Evolutionary conservation across 1,140 invertebrate genomes (phyloP), one percentile per base, ranked within the genome.

Genomic region (Drosophila gunungcola): DNA sequence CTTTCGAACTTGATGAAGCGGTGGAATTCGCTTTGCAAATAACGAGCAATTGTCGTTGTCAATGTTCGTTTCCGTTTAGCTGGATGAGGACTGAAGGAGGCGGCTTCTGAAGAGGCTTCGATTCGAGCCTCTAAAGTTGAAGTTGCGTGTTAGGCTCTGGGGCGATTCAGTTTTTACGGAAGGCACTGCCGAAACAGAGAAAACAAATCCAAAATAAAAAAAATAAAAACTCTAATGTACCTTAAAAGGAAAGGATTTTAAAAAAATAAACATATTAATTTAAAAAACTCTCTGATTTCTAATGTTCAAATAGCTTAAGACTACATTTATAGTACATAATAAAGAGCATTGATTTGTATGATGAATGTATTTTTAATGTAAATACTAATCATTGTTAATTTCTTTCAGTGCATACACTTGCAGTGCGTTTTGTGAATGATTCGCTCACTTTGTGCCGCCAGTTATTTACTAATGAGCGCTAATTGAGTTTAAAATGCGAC

Each of bases 31-130:
- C 80, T 78, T 89, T 84, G 85, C 84, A 89, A 89, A 89, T 89
- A 90, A 89, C 84, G 89, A 84, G 80, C 84, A 89, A 89, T 89
- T 89, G 84, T 89, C 85, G 85, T 89, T 89, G 84, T 89, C 84
- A 89, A 89, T 89, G 84, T 89, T 84, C 84, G 88, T 89, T 89
- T 89, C 84, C 84, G 84, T 84, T 89, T 80, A 78, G 64, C 58
- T 32, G 16, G 45, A 41, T 11, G 39, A 38, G 53, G 36, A 42
- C 29, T 7, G 67, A 48, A 48, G 34, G 9, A 29, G 32, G 51
- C 54, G 67, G 42, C 41, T 41, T 34, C 51, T 41, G 51, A 27
- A 46, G 45, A 45, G 41, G 46, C 49, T 53, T 48, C 58, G 21
- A 38, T 62, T 62, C 32, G 16, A 38, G 49, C 25, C 43, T 25